A percentile compares a stretch with the other conserved stretches of the same genome.
These are phyloP conservation scores for Artemia sp. DNA, from an alignment of 2,888 invertebrate genomes.

Conservation along the genomic window DNA sequence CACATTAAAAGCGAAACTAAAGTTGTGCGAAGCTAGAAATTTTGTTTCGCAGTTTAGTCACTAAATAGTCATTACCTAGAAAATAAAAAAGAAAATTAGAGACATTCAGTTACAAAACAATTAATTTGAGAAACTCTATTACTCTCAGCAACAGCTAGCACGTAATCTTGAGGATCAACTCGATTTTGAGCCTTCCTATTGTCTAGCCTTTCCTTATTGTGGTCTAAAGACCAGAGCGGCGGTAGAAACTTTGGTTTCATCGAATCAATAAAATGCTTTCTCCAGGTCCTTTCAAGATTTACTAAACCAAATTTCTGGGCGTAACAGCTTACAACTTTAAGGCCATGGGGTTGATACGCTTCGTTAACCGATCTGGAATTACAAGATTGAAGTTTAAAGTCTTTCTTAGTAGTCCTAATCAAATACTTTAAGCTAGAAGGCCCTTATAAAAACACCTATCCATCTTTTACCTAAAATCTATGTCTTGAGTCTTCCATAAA, in stretches of 20 bases:
- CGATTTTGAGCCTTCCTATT: background rate
- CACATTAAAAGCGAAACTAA: too few relatives aligned
- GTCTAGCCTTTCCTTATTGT: conserved; percentile 40
- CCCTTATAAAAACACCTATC: too few relatives aligned
- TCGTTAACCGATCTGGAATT: conserved; percentile 27
- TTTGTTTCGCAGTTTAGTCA: too few relatives aligned
- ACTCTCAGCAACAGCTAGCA: background rate
- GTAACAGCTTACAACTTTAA: conserved; percentile 30
- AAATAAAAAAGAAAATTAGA: too few relatives aligned
- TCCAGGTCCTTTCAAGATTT: conserved; percentile 52
- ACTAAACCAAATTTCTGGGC: conserved; percentile 42
- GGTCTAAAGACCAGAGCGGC: conserved; percentile 53
- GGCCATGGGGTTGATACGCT: conserved; percentile 31
- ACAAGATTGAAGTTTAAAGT: background rate
- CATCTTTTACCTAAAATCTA: too few relatives aligned
- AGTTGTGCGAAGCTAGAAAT: too few relatives aligned
- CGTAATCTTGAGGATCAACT: background rate
- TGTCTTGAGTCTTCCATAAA: too few relatives aligned
- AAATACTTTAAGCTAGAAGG: too few relatives aligned
- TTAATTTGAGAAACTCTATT: too few relatives aligned
- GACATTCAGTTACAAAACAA: too few relatives aligned
- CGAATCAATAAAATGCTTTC: conserved; percentile 50
- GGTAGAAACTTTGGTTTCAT: conserved; percentile 58
- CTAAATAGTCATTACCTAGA: too few relatives aligned
- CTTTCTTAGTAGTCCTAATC: too few relatives aligned